Evolutionary conservation across 2,797 vertebrate species (phyloP).

Genomic region (Spinibarbus caldwelli): DNA sequence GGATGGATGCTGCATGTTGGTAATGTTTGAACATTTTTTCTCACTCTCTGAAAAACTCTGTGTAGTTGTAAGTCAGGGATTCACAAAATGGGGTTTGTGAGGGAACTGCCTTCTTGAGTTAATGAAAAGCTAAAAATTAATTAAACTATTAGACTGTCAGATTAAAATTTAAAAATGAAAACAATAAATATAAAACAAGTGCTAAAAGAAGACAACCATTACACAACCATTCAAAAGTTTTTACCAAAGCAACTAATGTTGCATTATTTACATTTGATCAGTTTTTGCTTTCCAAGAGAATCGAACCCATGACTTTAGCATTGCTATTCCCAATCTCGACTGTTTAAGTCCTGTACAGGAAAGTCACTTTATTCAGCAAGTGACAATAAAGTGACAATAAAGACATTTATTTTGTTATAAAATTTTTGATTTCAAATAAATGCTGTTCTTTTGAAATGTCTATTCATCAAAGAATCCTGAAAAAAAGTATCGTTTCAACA

Average conservation of each 20-base stretch:
- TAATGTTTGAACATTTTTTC: not conserved
- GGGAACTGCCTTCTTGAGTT: not conserved
- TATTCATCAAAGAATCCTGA: not conserved
- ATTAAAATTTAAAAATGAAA: not conserved
- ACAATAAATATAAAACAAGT: too few species aligned
- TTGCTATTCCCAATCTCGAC: not conserved
- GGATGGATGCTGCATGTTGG: not conserved
- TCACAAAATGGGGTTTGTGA: not conserved
- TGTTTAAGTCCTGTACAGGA: not conserved
- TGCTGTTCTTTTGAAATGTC: not conserved
- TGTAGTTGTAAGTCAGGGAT: not conserved
- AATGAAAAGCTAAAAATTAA: not conserved
- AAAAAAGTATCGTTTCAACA: too few species aligned
- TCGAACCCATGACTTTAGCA: too few species aligned
- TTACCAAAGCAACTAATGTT: too few species aligned
- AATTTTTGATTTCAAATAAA: not conserved
- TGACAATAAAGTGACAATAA: not conserved
- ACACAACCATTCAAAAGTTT: too few species aligned
- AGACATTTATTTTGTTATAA: not conserved
- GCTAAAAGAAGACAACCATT: too few species aligned
- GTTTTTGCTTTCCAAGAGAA: too few species aligned
- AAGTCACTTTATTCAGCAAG: not conserved
- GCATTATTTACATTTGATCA: too few species aligned
- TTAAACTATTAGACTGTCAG: not conserved
- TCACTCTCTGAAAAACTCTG: not conserved